These are phyloP conservation scores for Pedionomus torquatus DNA, from an alignment of 2,113 vertebrate genomes.

Conservation along the genomic window DNA sequence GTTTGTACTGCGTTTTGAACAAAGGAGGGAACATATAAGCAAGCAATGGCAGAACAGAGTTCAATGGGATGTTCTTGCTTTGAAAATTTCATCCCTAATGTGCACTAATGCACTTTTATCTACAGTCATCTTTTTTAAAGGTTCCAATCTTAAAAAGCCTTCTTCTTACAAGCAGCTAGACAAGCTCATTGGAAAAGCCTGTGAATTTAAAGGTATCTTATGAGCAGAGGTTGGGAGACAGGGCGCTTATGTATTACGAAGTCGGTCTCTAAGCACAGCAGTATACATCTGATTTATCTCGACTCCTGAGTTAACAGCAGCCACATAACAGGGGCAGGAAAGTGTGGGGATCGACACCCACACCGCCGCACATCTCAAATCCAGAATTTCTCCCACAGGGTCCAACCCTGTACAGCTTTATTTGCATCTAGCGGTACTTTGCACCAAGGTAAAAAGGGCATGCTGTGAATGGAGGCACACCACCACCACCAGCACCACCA, in stretches of 20 bases:
- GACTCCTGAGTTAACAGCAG: not conserved
- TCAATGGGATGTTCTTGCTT: not conserved
- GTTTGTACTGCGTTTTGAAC: not conserved
- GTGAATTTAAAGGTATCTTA: not conserved
- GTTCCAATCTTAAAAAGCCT: not conserved
- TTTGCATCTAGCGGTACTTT: not conserved
- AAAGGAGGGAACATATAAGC: not conserved
- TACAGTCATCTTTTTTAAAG: not conserved
- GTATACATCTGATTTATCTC: not conserved
- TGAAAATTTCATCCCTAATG: constrained; percentile 24
- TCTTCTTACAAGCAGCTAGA: not conserved
- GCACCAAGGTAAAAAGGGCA: rapidly evolving
- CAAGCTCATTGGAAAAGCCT: not conserved
- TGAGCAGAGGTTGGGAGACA: not conserved
- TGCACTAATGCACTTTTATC: not conserved
- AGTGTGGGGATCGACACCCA: not conserved
- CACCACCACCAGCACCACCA: not conserved
- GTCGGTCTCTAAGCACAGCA: not conserved
- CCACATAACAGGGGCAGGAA: not conserved
- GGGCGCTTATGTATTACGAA: not conserved
- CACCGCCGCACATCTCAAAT: not conserved
- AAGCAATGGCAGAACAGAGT: not conserved
- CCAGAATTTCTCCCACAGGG: not conserved
- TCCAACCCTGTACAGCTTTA: not conserved
- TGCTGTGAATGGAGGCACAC: rapidly evolving